Conservation (phyloP, 1,140 invertebrate genomes). For the Octopus sinensis region DNA sequence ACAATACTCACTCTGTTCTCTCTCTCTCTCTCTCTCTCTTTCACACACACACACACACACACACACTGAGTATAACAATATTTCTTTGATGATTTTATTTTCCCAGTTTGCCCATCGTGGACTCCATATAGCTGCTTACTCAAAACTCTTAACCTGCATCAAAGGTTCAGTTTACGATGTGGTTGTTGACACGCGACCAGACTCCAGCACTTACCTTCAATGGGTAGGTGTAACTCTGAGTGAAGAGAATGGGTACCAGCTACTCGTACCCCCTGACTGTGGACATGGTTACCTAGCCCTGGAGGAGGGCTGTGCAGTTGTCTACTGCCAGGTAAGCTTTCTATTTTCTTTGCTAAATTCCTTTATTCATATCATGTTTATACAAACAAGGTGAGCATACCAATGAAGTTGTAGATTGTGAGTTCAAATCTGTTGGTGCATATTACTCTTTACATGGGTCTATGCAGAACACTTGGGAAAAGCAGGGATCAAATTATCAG, state of each 20-base stretch:
- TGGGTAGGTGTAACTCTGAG: neutral
- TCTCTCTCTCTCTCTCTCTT: no score
- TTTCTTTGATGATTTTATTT: neutral
- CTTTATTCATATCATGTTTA: no score
- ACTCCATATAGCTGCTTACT: neutral
- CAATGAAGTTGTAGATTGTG: no score
- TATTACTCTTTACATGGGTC: no score
- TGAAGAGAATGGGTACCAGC: neutral
- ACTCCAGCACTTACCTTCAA: neutral
- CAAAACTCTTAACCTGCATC: neutral
- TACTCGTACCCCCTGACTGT: slow-evolving; percentile 6
- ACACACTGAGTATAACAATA: neutral
- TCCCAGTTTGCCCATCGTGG: neutral
- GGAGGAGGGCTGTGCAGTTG: neutral
- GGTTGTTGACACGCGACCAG: slow-evolving; percentile 1
- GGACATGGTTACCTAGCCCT: neutral
- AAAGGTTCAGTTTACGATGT: slow-evolving; percentile 8
- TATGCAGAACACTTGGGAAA: no score
- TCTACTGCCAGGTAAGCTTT: slow-evolving; percentile 6
- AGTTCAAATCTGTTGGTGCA: no score
- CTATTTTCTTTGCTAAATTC: no score
- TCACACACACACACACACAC: no score
- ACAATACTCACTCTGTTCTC: no score
- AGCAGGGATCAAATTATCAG: no score
- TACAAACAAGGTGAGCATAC: no score